Evolutionary conservation across 2,888 invertebrate genomes (phyloP).

Genomic region (Tineola bisselliella): DNA sequence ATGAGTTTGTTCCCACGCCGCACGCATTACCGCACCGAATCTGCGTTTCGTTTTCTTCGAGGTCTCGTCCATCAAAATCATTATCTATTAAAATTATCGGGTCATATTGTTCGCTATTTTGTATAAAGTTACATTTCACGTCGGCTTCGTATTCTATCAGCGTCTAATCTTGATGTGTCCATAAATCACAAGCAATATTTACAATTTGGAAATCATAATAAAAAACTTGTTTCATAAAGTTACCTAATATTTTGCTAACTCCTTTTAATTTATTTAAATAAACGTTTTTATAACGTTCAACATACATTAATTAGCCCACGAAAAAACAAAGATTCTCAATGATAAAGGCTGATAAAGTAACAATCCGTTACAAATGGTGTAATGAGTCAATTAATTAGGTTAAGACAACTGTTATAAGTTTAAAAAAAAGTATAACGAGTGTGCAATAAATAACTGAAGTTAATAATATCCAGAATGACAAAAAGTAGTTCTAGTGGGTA

Average conservation of each 20-base stretch:
- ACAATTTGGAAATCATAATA: conserved; percentile 10
- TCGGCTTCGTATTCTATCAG: conserved; percentile 39
- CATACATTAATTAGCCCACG: neutral
- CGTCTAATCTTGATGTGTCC: conserved; percentile 47
- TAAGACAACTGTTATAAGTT: neutral
- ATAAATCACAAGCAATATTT: conserved; percentile 42
- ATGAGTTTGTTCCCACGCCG: conserved; percentile 53
- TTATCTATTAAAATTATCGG: conserved; percentile 67
- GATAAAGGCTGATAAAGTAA: neutral
- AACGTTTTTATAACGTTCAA: neutral
- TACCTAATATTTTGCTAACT: neutral
- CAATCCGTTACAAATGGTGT: neutral
- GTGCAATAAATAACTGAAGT: neutral
- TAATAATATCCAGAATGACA: conserved; percentile 2
- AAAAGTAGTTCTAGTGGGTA: conserved; percentile 4
- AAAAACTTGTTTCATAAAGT: conserved; percentile 7
- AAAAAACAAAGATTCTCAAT: neutral
- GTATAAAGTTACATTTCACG: conserved; percentile 57
- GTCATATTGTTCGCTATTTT: conserved; percentile 65
- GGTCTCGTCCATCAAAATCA: conserved; percentile 64
- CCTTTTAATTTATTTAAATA: conserved; percentile 3
- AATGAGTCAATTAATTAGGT: neutral
- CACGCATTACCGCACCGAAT: conserved; percentile 23
- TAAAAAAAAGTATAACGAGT: neutral
- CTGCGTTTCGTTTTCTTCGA: conserved; percentile 21